Conservation (phyloP, 2,888 invertebrate species). For the Yponomeuta evonymella region DNA sequence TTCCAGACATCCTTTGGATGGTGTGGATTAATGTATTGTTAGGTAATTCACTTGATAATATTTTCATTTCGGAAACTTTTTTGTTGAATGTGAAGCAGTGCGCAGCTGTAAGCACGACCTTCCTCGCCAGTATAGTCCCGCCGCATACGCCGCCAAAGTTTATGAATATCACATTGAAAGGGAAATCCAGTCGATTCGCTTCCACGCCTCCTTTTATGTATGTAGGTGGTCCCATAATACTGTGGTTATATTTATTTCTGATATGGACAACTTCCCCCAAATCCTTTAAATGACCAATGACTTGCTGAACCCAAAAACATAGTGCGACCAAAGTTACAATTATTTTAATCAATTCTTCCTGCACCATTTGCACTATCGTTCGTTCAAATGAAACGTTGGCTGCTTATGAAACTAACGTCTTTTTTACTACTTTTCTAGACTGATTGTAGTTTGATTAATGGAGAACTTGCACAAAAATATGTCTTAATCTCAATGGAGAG, state of each 20-base stretch:
- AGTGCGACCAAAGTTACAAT: background rate
- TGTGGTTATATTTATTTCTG: too few species aligned
- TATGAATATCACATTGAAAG: constrained; percentile 35
- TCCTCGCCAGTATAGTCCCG: constrained; percentile 34
- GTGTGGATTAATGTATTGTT: background rate
- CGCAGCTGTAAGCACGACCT: constrained; percentile 38
- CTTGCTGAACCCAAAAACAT: constrained; percentile 5
- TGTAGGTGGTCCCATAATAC: too few species aligned
- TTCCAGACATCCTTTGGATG: too few species aligned
- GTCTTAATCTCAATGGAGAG: too few species aligned
- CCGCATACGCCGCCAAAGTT: constrained; percentile 36
- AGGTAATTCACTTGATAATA: constrained; percentile 33
- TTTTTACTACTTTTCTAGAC: background rate
- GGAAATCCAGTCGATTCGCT: constrained; percentile 27
- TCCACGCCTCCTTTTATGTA: constrained; percentile 31
- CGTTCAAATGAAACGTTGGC: background rate
- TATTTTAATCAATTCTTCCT: background rate
- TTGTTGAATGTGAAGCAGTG: constrained; percentile 39
- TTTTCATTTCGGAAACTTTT: constrained; percentile 35
- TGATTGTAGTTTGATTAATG: background rate
- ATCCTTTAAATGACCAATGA: constrained; percentile 33
- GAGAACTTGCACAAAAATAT: too few species aligned
- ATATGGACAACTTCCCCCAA: constrained; percentile 27
- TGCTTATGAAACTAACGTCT: background rate
- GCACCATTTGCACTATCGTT: background rate